Conservation (phyloP, 2,113 vertebrate genomes). For the Bubo blakistoni region DNA sequence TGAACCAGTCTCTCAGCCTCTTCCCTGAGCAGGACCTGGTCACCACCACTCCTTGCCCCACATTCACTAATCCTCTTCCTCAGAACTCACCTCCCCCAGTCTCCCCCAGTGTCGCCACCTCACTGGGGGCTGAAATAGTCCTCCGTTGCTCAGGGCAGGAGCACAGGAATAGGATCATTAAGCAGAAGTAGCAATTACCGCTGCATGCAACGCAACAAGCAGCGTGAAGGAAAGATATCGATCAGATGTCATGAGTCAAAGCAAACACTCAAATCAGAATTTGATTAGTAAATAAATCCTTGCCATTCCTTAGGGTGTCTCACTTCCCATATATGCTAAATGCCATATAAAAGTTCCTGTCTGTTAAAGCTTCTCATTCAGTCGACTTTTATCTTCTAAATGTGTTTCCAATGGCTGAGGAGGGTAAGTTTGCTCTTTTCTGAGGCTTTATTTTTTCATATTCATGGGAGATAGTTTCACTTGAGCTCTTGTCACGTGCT, state of each 20-base stretch:
- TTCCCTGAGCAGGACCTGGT: neutral
- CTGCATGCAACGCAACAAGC: neutral
- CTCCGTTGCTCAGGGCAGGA: neutral
- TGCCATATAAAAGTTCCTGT: neutral
- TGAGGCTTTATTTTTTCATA: neutral
- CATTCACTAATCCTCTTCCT: neutral
- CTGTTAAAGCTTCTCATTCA: neutral
- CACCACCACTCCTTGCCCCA: neutral
- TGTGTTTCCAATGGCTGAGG: conserved; percentile 57
- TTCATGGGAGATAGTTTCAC: accelerated
- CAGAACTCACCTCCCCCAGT: neutral
- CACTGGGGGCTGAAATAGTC: accelerated
- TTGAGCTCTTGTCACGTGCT: accelerated
- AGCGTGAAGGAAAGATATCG: neutral
- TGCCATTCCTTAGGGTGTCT: conserved; percentile 56
- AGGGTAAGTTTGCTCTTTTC: conserved; percentile 27
- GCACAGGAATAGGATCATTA: conserved; percentile 43
- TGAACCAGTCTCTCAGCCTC: neutral
- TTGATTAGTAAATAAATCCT: conserved; percentile 38
- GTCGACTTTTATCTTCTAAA: conserved; percentile 27
- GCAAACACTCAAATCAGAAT: neutral
- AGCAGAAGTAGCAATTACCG: conserved; percentile 12
- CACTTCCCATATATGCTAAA: conserved; percentile 10
- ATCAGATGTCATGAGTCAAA: conserved; percentile 27
- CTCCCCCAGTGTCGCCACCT: neutral